Evolutionary conservation across 2,888 invertebrate species (phyloP), one percentile per base, ranked within the genome.

Genomic region (Euplexia lucipara): DNA sequence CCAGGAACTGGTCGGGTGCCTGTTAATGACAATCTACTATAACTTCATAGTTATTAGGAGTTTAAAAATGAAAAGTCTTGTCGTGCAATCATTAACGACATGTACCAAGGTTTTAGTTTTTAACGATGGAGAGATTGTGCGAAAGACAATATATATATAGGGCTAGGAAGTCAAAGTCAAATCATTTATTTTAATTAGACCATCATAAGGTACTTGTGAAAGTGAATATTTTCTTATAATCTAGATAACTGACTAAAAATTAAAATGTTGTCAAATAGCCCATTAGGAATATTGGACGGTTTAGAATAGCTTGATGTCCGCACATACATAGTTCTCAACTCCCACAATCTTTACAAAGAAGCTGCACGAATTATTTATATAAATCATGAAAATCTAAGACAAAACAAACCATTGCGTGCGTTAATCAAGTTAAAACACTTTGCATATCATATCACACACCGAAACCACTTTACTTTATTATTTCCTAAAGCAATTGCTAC

Each of bases 1-100:
- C 26, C 39, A 34, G 48, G 16, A 45, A 41, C 76, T 35, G 42
- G 20, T 75, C 6, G 44, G 48, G 34, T 41, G 60, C 44, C 39
- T 70, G 30, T 48, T 51, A 70, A 58, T 76, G 69, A 75, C 48
- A 22, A 47, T 47, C 47, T 34, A 48, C 39, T 67, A 34, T 34
- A 35, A 45, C 26, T 74, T 66, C 67, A 74, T 30, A 14, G 44
- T n/a, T 34, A 30, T 7, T 26, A 35, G 35, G 16, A 34, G 14
- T 18, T 12, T 18, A 5, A 8, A 47, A 64, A 66, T 16, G 26
- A 9, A 30, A 41, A 20, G 16, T 35, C 8, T 16, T 30, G n/a
- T n/a, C n/a, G 20, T 16, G 14, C 6, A 42, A 64, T 5, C 18
- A 14, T 59, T 59, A 10, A 35, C 35, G 34, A 34, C 10, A 14